phyloP scores from a whole-genome alignment of 2,797 vertebrate genomes.

The Silurus lanzhouensis region DNA sequence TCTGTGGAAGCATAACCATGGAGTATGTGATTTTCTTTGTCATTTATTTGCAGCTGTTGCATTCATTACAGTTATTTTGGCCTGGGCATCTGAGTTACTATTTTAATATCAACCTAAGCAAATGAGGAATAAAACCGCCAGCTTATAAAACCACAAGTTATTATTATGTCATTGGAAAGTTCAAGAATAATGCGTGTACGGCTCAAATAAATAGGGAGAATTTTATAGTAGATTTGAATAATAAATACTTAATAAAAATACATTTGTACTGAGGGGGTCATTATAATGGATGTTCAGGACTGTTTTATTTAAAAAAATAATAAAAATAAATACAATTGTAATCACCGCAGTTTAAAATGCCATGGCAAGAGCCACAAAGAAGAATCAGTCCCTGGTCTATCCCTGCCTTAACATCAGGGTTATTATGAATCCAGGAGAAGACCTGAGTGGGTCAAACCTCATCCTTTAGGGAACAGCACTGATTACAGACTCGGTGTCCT shows the following conservation, averaged over 20 bases:
- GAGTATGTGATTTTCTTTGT: no score
- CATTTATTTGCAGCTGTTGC: background rate
- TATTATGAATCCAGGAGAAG: conserved; percentile 16
- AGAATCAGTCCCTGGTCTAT: background rate
- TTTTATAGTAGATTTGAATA: background rate
- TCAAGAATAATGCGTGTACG: background rate
- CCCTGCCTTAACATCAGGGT: conserved; percentile 9
- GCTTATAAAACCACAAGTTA: background rate
- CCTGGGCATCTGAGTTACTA: background rate
- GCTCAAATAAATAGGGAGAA: background rate
- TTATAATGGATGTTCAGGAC: background rate
- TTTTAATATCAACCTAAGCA: conserved; percentile 1
- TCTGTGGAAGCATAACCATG: background rate
- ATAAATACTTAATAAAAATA: background rate
- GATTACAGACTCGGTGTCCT: conserved; percentile 8
- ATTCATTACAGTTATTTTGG: background rate
- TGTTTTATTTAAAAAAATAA: background rate
- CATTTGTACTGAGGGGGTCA: background rate
- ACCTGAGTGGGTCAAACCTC: background rate
- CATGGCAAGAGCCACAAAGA: background rate
- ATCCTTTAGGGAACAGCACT: conserved; percentile 18
- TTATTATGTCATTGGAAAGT: background rate
- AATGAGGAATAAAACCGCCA: background rate
- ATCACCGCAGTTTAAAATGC: background rate
- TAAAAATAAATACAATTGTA: background rate